Evolutionary conservation across 2,888 invertebrate genomes (phyloP), one percentile per base, ranked within the genome.

Genomic region (Dromius quadrimaculatus): DNA sequence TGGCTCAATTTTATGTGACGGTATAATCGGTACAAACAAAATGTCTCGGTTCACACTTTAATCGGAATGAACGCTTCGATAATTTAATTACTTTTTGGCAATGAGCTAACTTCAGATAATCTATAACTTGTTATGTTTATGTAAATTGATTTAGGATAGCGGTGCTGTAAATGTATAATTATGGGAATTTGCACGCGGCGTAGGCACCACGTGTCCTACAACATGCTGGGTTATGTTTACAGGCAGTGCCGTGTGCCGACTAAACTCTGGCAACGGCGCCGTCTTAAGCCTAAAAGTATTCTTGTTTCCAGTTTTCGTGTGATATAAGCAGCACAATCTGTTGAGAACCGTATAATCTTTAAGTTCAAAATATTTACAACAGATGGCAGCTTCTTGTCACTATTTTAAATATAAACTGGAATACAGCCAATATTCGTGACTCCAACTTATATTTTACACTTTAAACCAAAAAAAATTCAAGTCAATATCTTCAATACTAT

Each of bases 401-500:
- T 13, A 20, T 22, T 32, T 65, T 65, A 65, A 50, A 65, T 50
- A 20, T 65, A 50, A 50, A 65, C 50, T 65, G 65, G 65, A 65
- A 8, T 17, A 2, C 2, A 20, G 65, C 65, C 65, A 65, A 50
- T 22, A 65, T 45, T 34, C 36, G 34, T n/a, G n/a, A n/a, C n/a
- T n/a, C n/a, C n/a, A n/a, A n/a, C n/a, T n/a, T n/a, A n/a, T n/a
- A n/a, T n/a, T n/a, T n/a, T n/a, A n/a, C n/a, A n/a, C n/a, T n/a
- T n/a, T n/a, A n/a, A n/a, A n/a, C n/a, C n/a, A n/a, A n/a, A n/a
- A n/a, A n/a, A n/a, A n/a, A n/a, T n/a, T n/a, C n/a, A n/a, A n/a
- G n/a, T n/a, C n/a, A n/a, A n/a, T n/a, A n/a, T n/a, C n/a, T n/a
- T n/a, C n/a, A n/a, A n/a, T n/a, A n/a, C n/a, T n/a, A n/a, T n/a